Evolutionary conservation across 1,140 invertebrate genomes (phyloP).

Genomic region (Panonychus citri): DNA sequence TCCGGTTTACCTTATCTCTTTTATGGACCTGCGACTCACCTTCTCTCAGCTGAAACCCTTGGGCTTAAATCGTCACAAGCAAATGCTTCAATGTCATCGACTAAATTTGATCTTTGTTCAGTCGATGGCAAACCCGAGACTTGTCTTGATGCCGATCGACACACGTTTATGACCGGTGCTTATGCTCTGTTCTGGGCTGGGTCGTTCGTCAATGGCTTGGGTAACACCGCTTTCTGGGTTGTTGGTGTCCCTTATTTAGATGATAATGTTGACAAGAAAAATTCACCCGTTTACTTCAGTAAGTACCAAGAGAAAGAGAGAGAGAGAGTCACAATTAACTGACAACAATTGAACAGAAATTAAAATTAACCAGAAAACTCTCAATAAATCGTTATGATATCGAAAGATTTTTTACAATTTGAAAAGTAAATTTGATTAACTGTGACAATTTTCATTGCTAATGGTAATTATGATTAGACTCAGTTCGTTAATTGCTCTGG

Average conservation of each 20-base stretch:
- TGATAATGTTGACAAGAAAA: conserved; percentile 20
- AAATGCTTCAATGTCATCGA: neutral
- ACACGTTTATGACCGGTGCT: conserved; percentile 17
- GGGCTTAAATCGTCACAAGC: conserved; percentile 15
- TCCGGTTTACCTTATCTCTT: conserved; percentile 39
- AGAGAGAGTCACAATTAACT: neutral
- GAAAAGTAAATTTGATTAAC: too few species aligned
- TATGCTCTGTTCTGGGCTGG: conserved; percentile 11
- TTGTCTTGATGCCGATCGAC: neutral
- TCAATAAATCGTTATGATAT: neutral
- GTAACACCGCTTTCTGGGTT: conserved; percentile 15
- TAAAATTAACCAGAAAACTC: neutral
- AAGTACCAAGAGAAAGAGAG: neutral
- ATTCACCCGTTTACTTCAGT: conserved; percentile 17
- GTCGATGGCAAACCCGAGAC: neutral
- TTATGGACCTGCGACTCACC: conserved; percentile 46
- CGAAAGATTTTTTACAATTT: too few species aligned
- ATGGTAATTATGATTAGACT: too few species aligned
- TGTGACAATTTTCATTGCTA: too few species aligned
- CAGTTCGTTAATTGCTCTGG: too few species aligned
- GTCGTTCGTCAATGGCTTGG: conserved; percentile 13
- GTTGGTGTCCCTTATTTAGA: conserved; percentile 20
- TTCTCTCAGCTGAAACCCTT: conserved; percentile 37
- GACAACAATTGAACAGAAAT: neutral
- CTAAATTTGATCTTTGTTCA: neutral